Evolutionary conservation across 2,888 invertebrate species (phyloP).

Genomic region (Calliphora vomitoria): DNA sequence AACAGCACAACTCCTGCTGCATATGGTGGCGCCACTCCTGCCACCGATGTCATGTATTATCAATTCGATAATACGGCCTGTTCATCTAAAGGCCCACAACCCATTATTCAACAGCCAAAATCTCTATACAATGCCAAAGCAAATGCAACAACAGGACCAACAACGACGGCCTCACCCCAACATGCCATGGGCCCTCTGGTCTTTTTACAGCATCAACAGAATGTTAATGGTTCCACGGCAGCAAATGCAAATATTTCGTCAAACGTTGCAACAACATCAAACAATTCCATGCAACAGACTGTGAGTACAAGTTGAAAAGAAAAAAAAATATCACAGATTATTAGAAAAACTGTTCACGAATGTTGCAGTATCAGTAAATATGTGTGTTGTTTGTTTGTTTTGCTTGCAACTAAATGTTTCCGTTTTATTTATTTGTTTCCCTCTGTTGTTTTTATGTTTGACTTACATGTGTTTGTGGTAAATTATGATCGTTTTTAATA

Average conservation of each 20-base stretch:
- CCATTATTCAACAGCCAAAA: constrained; percentile 68
- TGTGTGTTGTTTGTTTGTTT: constrained; percentile 52
- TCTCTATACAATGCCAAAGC: constrained; percentile 52
- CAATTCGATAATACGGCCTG: constrained; percentile 81
- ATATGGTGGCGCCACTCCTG: constrained; percentile 81
- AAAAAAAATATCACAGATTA: constrained; percentile 55
- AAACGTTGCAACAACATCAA: constrained; percentile 68
- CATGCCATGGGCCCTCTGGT: constrained; percentile 79
- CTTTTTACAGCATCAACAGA: constrained; percentile 81
- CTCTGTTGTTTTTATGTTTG: constrained; percentile 73
- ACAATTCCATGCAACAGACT: constrained; percentile 80
- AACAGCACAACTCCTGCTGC: constrained; percentile 27
- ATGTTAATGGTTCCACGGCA: constrained; percentile 70
- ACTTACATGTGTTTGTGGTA: constrained; percentile 76
- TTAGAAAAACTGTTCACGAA: constrained; percentile 63
- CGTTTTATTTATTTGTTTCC: constrained; percentile 36
- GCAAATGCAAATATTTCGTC: constrained; percentile 72
- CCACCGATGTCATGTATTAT: constrained; percentile 83
- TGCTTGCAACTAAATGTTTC: constrained; percentile 63
- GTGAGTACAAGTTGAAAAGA: constrained; percentile 79
- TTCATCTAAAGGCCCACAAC: constrained; percentile 66
- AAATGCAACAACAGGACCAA: constrained; percentile 31
- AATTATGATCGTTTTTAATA: constrained; percentile 72
- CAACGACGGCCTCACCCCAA: constrained; percentile 36
- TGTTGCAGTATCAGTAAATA: constrained; percentile 69